phyloP scores from a whole-genome alignment of 2,888 invertebrate genomes.

The Nysson spinosus region DNA sequence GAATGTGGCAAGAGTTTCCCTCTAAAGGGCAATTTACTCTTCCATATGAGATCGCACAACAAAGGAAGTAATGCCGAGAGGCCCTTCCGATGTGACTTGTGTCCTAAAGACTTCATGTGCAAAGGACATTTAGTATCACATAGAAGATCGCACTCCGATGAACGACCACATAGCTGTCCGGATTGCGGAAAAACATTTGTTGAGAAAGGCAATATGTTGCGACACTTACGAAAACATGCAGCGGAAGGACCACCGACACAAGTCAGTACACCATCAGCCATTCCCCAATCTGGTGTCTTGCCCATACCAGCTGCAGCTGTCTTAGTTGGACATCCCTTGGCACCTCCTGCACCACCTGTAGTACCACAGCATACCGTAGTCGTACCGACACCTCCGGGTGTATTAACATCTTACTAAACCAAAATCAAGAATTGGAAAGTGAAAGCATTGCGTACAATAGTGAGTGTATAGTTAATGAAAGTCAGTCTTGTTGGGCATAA shows the following conservation, averaged over 20 bases:
- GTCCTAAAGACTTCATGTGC: slow-evolving; percentile 92
- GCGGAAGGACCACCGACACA: slow-evolving; percentile 78
- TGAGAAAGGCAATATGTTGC: slow-evolving; percentile 87
- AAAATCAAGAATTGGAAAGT: slow-evolving; percentile 19
- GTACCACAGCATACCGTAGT: slow-evolving; percentile 79
- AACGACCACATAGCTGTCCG: slow-evolving; percentile 81
- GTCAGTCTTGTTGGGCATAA: slow-evolving; percentile 23
- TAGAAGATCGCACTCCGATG: slow-evolving; percentile 86
- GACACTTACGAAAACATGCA: slow-evolving; percentile 86
- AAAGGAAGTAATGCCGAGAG: slow-evolving; percentile 84
- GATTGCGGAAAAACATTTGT: slow-evolving; percentile 89
- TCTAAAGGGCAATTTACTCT: slow-evolving; percentile 89
- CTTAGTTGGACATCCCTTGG: slow-evolving; percentile 73
- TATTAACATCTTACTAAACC: slow-evolving; percentile 78
- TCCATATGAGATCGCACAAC: slow-evolving; percentile 92
- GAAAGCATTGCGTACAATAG: slow-evolving; percentile 19
- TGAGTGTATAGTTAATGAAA: slow-evolving; percentile 23
- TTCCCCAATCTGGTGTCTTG: slow-evolving; percentile 72
- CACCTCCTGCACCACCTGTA: slow-evolving; percentile 71
- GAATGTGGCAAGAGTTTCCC: slow-evolving; percentile 94
- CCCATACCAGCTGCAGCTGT: slow-evolving; percentile 73
- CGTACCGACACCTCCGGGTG: slow-evolving; percentile 80
- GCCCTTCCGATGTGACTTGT: slow-evolving; percentile 88
- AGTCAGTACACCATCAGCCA: slow-evolving; percentile 72
- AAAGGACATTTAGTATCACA: slow-evolving; percentile 93